Evolutionary conservation across 2,113 vertebrate genomes (phyloP).

Genomic region (Syngnathus floridae): DNA sequence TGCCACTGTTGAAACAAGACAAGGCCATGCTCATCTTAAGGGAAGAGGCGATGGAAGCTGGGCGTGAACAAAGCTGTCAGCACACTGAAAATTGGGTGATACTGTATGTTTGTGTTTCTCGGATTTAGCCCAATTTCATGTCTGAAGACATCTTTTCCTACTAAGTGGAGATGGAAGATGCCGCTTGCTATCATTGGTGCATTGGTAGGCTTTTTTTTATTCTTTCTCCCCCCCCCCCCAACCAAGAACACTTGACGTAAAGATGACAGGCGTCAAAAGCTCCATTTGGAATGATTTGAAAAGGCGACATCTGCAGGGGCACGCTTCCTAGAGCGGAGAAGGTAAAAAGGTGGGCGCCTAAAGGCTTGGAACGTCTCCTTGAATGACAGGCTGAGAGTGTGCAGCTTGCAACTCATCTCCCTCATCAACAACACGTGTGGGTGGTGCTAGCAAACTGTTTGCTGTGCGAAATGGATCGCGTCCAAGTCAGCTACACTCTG

Average conservation of each 20-base stretch:
- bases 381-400: constrained; percentile 14
- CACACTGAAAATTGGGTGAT: constrained; percentile 39
- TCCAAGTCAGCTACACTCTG: constrained; percentile 34
- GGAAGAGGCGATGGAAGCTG: constrained; percentile 58
- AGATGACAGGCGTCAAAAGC: constrained; percentile 14
- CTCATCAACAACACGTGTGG: constrained; percentile 33
- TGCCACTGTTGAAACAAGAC: constrained; percentile 39
- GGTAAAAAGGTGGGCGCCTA: constrained; percentile 9
- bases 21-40: constrained; percentile 53
- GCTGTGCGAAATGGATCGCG: constrained; percentile 28
- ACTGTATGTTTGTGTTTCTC: constrained; percentile 13
- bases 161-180: constrained; percentile 34
- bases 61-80: constrained; percentile 59
- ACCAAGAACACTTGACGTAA: constrained; percentile 26
- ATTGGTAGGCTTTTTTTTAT: constrained; percentile 1
- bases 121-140: constrained; percentile 40
- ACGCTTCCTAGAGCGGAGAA: constrained; percentile 6
- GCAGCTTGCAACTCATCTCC: constrained; percentile 29
- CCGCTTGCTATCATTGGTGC: constrained; percentile 17
- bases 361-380: constrained; percentile 18
- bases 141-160: constrained; percentile 35
- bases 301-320: constrained; percentile 21
- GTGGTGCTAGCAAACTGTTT: constrained; percentile 29
- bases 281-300: constrained; percentile 40
- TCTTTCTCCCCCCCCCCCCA: not conserved